phyloP scores from a whole-genome alignment of 2,888 invertebrate genomes.

The Athripsodes cinereus region DNA sequence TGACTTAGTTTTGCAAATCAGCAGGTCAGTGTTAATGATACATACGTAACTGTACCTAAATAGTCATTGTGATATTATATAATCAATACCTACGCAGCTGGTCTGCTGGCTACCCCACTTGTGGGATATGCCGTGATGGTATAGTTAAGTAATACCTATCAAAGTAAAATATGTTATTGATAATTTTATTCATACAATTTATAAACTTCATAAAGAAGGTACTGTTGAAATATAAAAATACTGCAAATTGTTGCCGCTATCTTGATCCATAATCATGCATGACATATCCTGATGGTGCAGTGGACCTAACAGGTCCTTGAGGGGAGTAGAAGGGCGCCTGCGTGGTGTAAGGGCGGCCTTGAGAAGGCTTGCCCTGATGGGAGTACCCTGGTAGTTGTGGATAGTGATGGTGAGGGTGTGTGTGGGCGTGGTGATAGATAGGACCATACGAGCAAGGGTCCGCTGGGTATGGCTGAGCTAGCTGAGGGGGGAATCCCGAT shows the following conservation, averaged over 20 bases:
- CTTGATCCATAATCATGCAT: constrained; percentile 25
- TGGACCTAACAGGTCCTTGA: not conserved
- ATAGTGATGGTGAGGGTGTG: constrained; percentile 12
- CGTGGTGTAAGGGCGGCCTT: constrained; percentile 2
- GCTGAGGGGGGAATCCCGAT: constrained; percentile 8
- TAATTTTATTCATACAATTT: too few relatives aligned
- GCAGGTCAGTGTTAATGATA: too few relatives aligned
- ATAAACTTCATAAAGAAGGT: too few relatives aligned
- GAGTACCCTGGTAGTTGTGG: constrained; percentile 15
- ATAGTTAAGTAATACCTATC: too few relatives aligned
- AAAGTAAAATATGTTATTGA: too few relatives aligned
- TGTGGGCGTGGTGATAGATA: constrained; percentile 51
- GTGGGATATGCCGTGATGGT: too few relatives aligned
- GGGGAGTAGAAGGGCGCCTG: constrained; percentile 10
- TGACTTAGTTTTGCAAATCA: too few relatives aligned
- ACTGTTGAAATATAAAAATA: too few relatives aligned
- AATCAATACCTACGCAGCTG: too few relatives aligned
- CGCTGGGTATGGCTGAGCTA: constrained; percentile 56
- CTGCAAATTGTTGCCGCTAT: constrained; percentile 12
- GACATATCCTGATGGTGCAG: constrained; percentile 4
- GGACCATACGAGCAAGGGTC: constrained; percentile 64
- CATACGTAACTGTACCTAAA: too few relatives aligned
- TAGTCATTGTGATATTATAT: too few relatives aligned
- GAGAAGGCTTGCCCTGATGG: constrained; percentile 7
- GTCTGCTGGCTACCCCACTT: too few relatives aligned